Evolutionary conservation across 2,888 invertebrate genomes (phyloP), one percentile per base, ranked within the genome.

Genomic region (Ormyrus pomaceus): DNA sequence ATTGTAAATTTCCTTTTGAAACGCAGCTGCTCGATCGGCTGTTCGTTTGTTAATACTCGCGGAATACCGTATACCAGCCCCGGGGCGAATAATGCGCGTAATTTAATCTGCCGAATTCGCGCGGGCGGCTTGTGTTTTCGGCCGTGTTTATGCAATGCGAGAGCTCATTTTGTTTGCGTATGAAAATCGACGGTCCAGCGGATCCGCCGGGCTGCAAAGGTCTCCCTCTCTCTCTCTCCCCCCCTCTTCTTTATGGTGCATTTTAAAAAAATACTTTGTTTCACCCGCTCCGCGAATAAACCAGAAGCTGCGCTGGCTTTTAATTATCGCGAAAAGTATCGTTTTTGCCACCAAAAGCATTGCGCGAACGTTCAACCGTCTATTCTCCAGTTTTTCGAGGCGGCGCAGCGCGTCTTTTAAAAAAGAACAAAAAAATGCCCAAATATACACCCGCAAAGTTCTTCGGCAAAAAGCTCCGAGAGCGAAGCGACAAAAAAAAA

Each of bases 21-120:
- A 51, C 13, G 69, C 51, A 46, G 48, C 19, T 45, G 64, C 64
- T 77, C 64, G 64, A 70, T 70, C 77, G 64, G 64, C 70, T 70
- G 61, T 13, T 55, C n/a, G 58, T 11, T 51, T 11, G 70, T 56
- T 65, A 71, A 70, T 59, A 65, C 71, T 19, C 13, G 11, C 0
- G 19, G 19, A 19, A 19, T 19, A 19, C 19, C 19, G 19, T 19
- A 19, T 19, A 19, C 19, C 62, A 11, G 51, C 13, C 13, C 34
- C 68, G 46, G 61, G 6, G 10, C 10, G 66, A 78, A 74, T 79
- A 74, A 69, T 79, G 64, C 74, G 79, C 68, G 79, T 68, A 74
- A 79, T 68, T 74, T 74, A 69, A 45, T n/a, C 56, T 50, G 62
- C 61, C 50, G 51, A 77, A 69, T 77, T 70, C 64, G 51, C 59